phyloP scores from a whole-genome alignment of 2,888 invertebrate genomes.

The Ophraella communa region DNA sequence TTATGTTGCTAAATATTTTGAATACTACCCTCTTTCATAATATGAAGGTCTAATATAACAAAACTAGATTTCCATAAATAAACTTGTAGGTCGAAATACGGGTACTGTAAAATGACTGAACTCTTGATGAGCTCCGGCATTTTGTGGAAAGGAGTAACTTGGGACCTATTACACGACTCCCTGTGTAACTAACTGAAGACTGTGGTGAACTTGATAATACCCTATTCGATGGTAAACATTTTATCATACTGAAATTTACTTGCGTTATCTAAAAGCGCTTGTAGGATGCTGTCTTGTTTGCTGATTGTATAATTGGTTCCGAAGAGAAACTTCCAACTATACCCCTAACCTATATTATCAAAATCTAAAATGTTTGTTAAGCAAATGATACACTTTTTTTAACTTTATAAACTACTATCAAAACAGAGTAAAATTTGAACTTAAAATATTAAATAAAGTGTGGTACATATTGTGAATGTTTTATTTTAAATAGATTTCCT shows the following conservation, averaged over 20 bases:
- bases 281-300: constrained; percentile 4
- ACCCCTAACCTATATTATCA: background rate
- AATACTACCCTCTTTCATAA: constrained; percentile 2
- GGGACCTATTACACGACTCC: constrained; percentile 21
- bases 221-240: constrained; percentile 26
- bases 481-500: no score
- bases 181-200: constrained; percentile 29
- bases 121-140: constrained; percentile 20
- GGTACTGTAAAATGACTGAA: constrained; percentile 20
- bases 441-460: no score
- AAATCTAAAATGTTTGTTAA: background rate
- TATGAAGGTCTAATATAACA: constrained; percentile 8
- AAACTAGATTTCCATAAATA: constrained; percentile 26
- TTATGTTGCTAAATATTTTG: background rate
- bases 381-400: background rate
- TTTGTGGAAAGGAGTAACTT: constrained; percentile 25
- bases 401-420: no score
- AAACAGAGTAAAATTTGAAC: no score
- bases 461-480: no score
- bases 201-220: constrained; percentile 23
- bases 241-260: constrained; percentile 23
- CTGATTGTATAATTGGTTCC: constrained; percentile 14
- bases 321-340: background rate
- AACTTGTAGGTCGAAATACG: constrained; percentile 24
- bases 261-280: constrained; percentile 20